Evolutionary conservation across 2,113 vertebrate genomes (phyloP).

Genomic region (Orthonyx spaldingii): DNA sequence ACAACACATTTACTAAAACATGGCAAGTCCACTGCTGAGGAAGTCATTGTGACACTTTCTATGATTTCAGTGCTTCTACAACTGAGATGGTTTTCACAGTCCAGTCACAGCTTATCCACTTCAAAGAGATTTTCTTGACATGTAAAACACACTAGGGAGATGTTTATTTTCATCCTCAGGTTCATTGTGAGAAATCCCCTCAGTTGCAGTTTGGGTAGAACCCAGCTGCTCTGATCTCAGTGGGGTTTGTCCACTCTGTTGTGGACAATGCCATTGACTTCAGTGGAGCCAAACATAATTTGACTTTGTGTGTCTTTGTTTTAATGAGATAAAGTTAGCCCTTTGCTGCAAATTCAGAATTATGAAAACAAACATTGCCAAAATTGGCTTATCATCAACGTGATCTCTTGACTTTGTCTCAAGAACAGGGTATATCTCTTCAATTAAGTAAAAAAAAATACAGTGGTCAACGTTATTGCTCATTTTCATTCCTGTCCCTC

Average conservation of each 20-base stretch:
- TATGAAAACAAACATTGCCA: background rate
- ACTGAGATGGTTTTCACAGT: background rate
- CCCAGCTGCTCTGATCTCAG: background rate
- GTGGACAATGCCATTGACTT: background rate
- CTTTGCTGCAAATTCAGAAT: background rate
- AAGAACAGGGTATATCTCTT: background rate
- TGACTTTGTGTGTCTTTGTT: too few species aligned
- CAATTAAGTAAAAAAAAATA: background rate
- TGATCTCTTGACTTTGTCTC: background rate
- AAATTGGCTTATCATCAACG: background rate
- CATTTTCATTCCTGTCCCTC: background rate
- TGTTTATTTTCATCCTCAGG: background rate
- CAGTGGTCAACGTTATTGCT: background rate
- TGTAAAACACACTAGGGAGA: background rate
- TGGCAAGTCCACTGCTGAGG: background rate
- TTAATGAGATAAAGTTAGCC: too few species aligned
- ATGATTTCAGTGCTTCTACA: background rate
- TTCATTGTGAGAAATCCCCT: background rate
- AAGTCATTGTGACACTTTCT: background rate
- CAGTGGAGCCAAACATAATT: background rate
- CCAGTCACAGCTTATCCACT: background rate
- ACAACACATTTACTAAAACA: fast-evolving
- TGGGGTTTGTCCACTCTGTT: background rate
- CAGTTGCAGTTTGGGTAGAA: fast-evolving
- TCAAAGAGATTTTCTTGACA: background rate